Evolutionary conservation across 2,888 invertebrate genomes (phyloP).

Genomic region (Mesorhabditis spiculigera): DNA sequence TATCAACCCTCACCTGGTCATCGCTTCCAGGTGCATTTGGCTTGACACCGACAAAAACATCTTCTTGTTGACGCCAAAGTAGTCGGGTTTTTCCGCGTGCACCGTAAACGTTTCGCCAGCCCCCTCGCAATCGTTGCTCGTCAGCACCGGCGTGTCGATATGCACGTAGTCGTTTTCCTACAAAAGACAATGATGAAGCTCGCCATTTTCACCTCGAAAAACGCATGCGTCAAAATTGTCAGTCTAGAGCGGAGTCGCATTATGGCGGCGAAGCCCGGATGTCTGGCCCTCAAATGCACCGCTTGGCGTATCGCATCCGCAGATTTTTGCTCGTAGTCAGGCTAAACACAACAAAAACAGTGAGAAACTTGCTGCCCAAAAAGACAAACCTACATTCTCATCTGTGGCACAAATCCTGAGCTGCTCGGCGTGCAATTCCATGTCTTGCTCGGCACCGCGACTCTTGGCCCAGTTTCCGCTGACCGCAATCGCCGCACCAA

Average conservation of each 20-base stretch:
- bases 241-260: slow-evolving; percentile 76
- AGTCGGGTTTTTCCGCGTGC: slow-evolving; percentile 17
- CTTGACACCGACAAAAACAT: slow-evolving; percentile 87
- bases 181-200: slow-evolving; percentile 12
- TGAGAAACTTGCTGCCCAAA: slow-evolving; percentile 6
- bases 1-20: slow-evolving; percentile 60
- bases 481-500: slow-evolving; percentile 25
- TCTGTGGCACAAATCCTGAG: slow-evolving; percentile 22
- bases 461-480: slow-evolving; percentile 25
- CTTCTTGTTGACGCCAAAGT: slow-evolving; percentile 71
- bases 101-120: slow-evolving; percentile 84
- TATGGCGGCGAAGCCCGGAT: slow-evolving; percentile 71
- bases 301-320: slow-evolving; percentile 37
- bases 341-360: slow-evolving; percentile 17
- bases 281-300: slow-evolving; percentile 38
- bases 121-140: slow-evolving; percentile 95
- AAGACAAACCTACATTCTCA: slow-evolving; percentile 19
- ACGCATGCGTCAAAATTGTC: slow-evolving; percentile 72
- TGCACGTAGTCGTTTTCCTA: slow-evolving; percentile 61
- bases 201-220: slow-evolving; percentile 63
- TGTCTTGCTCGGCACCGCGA: slow-evolving; percentile 26
- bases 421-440: slow-evolving; percentile 26
- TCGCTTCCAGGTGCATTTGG: slow-evolving; percentile 88
- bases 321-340: slow-evolving; percentile 25
- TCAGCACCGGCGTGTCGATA: slow-evolving; percentile 81